Base-by-base conservation (phyloP, 2,888 invertebrate species). In the Xestoiulus laeticollis region DNA sequence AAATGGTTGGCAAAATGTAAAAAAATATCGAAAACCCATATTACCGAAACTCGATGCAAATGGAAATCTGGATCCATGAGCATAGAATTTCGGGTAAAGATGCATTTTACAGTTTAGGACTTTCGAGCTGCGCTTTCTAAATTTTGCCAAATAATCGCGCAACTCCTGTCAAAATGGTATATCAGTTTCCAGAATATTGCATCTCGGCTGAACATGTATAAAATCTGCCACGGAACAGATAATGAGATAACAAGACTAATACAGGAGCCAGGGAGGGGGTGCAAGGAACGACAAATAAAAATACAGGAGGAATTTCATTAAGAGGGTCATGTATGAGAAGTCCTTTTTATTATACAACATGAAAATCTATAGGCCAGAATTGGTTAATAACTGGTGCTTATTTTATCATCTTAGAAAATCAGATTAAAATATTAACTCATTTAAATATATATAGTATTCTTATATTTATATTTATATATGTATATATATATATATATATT, bases 341-440 rank as follows among this genome's bases (percentile, higher is more conserved):
- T 38, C 26, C 43, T 43, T 43, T 84, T 44, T 43, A 85, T 85
- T 85, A 85, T 43, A 85, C 44, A 85, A 85, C 85, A 78, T 78
- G 78, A 78, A 78, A 78, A 78, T 78, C 78, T 78, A 78, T 78
- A 78, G 78, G 78, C 78, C 78, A 78, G 78, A 78, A 78, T 30
- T 78, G 78, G 30, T 78, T 78, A 78, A 78, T 78, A 78, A 78
- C 85, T 43, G 85, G 85, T 85, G 85, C 44, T 85, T 44, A 85
- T 85, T 85, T 85, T n/a, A 38, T 85, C 38, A 85, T 43, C 38
- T 43, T 22, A 85, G 22, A 85, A 85, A 85, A 38, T 85, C 85
- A 44, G 44, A 44, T 38, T 85, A 85, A 85, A 85, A 85, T 44
- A 85, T 44, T 44, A 85, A 85, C 85, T 85, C 85, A 85, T 85